Conservation (phyloP, 2,797 vertebrate genomes). For the Hydrolagus colliei region DNA sequence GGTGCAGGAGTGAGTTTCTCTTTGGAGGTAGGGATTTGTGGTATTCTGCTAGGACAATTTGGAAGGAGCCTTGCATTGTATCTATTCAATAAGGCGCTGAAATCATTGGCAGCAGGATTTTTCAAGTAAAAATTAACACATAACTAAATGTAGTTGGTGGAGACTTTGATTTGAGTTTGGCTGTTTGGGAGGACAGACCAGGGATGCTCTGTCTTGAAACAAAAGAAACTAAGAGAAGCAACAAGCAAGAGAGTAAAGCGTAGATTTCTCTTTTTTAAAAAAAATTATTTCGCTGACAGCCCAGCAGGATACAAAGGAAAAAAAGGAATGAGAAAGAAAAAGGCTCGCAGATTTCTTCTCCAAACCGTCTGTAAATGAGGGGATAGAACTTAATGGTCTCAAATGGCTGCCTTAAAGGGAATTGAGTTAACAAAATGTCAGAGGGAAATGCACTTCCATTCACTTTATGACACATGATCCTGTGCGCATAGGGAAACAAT, state of each 20-base stretch:
- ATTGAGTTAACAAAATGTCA: constrained; percentile 44
- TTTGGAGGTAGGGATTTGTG: too few species aligned
- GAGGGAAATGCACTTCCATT: constrained; percentile 34
- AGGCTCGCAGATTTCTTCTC: constrained; percentile 34
- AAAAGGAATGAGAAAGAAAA: background rate
- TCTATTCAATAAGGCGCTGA: too few species aligned
- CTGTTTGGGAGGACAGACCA: background rate
- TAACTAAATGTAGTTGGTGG: too few species aligned
- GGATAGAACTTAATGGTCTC: constrained; percentile 49
- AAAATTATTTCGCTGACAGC: background rate
- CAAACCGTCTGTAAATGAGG: constrained; percentile 46
- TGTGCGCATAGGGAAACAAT: constrained; percentile 15
- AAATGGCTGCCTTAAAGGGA: constrained; percentile 51
- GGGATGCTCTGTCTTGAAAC: background rate
- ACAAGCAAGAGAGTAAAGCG: background rate
- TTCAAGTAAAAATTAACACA: too few species aligned
- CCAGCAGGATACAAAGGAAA: background rate
- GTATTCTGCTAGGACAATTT: too few species aligned
- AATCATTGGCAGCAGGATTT: too few species aligned
- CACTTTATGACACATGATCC: constrained; percentile 43
- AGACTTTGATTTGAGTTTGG: too few species aligned
- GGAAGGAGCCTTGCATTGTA: too few species aligned
- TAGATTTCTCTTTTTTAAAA: background rate
- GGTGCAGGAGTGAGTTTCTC: too few species aligned
- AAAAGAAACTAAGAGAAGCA: background rate